These are phyloP conservation scores for Platichthys flesus DNA, from an alignment of 2,113 vertebrate genomes.

Conservation along the genomic window DNA sequence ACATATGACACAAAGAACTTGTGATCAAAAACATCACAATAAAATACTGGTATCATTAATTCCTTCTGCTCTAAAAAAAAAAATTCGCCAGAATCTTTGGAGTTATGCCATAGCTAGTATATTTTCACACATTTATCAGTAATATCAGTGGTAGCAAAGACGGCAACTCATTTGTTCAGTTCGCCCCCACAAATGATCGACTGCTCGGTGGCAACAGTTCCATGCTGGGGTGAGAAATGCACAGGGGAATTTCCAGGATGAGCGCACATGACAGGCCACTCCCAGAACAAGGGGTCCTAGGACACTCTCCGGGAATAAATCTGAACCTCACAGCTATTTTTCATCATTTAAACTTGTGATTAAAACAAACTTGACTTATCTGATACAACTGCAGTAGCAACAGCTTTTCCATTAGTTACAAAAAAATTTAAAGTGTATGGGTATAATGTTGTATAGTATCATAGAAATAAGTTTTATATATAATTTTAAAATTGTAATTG, in stretches of 20 bases:
- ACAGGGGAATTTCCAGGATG: background rate
- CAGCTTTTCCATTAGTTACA: background rate
- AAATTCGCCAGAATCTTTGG: background rate
- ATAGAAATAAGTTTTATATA: background rate
- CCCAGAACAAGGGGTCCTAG: background rate
- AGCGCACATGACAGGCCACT: background rate
- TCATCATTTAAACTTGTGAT: background rate
- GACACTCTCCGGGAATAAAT: background rate
- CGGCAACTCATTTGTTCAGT: background rate
- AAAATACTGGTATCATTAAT: background rate
- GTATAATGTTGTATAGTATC: background rate
- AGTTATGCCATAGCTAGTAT: too few species aligned
- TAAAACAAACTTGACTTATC: background rate
- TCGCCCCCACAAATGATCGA: background rate
- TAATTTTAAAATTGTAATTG: background rate
- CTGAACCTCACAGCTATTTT: background rate
- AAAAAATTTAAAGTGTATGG: background rate
- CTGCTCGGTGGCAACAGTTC: background rate
- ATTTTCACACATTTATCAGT: background rate
- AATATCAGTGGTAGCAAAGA: background rate
- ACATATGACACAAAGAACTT: background rate
- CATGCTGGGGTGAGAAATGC: background rate
- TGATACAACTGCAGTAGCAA: background rate
- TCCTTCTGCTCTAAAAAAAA: background rate
- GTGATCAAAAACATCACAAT: background rate